Conservation (phyloP, 2,888 invertebrate genomes). For the Aleiodes testaceus region DNA sequence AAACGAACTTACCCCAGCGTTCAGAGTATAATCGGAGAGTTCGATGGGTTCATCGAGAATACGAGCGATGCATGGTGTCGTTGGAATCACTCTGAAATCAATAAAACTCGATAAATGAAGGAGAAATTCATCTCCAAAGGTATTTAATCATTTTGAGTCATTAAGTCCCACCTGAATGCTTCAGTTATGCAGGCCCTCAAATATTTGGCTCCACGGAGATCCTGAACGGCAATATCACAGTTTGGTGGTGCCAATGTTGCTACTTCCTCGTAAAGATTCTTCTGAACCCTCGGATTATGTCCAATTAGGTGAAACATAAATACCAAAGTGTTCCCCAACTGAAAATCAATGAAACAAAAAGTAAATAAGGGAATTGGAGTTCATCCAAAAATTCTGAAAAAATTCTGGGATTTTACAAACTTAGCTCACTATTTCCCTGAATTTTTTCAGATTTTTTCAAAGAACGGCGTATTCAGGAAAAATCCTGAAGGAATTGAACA, state of each 20-base stretch:
- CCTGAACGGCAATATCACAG: slow-evolving; percentile 76
- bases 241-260: slow-evolving; percentile 74
- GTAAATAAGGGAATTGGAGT: too few relatives aligned
- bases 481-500: too few relatives aligned
- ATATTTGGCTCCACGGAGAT: slow-evolving; percentile 81
- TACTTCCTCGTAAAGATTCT: slow-evolving; percentile 80
- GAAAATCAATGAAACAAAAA: slow-evolving; percentile 53
- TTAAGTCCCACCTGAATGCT: slow-evolving; percentile 76
- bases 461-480: too few relatives aligned
- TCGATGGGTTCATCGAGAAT: slow-evolving; percentile 83
- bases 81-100: slow-evolving; percentile 77
- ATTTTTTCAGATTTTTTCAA: too few relatives aligned
- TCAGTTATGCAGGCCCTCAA: slow-evolving; percentile 86
- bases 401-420: too few relatives aligned
- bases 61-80: slow-evolving; percentile 86
- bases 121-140: too few relatives aligned
- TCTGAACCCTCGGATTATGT: slow-evolving; percentile 79
- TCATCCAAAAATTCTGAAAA: too few relatives aligned
- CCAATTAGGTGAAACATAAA: slow-evolving; percentile 86
- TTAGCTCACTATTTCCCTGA: too few relatives aligned
- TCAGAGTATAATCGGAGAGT: slow-evolving; percentile 81
- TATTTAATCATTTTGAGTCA: too few relatives aligned
- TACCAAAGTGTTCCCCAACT: slow-evolving; percentile 87
- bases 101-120: neutral
- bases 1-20: slow-evolving; percentile 79